These are phyloP conservation scores for Hirudinaria manillensis DNA, from an alignment of 2,888 invertebrate species.

Conservation along the genomic window DNA sequence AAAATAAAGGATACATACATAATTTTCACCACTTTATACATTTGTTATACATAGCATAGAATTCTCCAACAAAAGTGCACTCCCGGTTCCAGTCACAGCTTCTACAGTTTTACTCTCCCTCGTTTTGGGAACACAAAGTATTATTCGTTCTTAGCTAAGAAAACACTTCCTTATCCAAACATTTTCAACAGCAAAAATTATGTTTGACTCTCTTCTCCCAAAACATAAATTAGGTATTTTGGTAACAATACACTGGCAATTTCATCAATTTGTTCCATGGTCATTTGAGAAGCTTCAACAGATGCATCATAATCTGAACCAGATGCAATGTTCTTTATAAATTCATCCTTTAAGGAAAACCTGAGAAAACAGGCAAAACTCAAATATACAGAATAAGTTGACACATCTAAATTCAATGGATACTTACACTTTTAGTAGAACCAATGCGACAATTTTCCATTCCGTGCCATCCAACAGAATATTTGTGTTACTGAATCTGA, in stretches of 20 bases:
- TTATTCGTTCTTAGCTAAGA: no score
- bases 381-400: neutral
- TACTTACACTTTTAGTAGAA: conserved; percentile 3
- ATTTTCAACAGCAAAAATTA: no score
- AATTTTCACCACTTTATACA: no score
- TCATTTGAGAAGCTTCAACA: neutral
- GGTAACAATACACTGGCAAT: neutral
- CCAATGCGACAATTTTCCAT: neutral
- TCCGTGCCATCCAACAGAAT: neutral
- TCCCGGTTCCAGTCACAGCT: no score
- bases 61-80: no score
- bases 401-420: neutral
- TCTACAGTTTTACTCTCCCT: no score
- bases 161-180: no score
- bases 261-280: neutral
- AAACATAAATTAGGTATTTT: no score
- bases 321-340: neutral
- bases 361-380: neutral
- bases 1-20: no score
- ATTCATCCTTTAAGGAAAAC: conserved; percentile 2
- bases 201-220: no score
- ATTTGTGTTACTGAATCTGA: neutral
- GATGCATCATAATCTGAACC: neutral
- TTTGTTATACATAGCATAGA: no score
- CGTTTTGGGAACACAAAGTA: no score